Evolutionary conservation across 2,888 invertebrate species (phyloP).

Genomic region (Orthosia gothica): DNA sequence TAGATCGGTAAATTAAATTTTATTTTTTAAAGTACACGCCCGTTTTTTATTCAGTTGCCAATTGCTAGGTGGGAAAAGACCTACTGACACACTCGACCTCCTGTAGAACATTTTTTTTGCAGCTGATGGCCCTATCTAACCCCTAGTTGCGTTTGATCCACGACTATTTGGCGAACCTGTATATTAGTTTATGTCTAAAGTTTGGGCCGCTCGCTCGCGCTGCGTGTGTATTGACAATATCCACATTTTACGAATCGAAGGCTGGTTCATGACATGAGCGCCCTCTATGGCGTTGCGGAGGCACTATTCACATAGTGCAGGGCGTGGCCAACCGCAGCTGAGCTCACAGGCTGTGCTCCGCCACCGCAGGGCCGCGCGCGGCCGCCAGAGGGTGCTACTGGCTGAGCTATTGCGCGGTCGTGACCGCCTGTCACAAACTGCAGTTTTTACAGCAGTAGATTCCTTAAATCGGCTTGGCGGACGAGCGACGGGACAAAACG

Average conservation of each 20-base stretch:
- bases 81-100: too few relatives aligned
- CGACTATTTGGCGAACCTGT: too few relatives aligned
- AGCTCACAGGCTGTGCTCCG: neutral
- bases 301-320: neutral
- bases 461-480: slow-evolving; percentile 26
- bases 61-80: too few relatives aligned
- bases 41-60: too few relatives aligned
- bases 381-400: slow-evolving; percentile 23
- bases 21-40: too few relatives aligned
- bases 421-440: neutral
- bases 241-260: neutral
- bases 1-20: too few relatives aligned
- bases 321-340: neutral
- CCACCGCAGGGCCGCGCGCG: neutral
- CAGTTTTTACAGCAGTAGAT: slow-evolving; percentile 36
- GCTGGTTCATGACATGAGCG: neutral
- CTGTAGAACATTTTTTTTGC: too few relatives aligned
- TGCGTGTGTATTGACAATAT: neutral
- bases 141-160: too few relatives aligned
- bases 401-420: neutral
- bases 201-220: neutral
- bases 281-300: slow-evolving; percentile 26
- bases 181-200: too few relatives aligned
- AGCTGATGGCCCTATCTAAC: too few relatives aligned
- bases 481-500: slow-evolving; percentile 10